Base-by-base conservation (phyloP, 2,113 vertebrate species). In the Brachypodius melanocephalos region DNA sequence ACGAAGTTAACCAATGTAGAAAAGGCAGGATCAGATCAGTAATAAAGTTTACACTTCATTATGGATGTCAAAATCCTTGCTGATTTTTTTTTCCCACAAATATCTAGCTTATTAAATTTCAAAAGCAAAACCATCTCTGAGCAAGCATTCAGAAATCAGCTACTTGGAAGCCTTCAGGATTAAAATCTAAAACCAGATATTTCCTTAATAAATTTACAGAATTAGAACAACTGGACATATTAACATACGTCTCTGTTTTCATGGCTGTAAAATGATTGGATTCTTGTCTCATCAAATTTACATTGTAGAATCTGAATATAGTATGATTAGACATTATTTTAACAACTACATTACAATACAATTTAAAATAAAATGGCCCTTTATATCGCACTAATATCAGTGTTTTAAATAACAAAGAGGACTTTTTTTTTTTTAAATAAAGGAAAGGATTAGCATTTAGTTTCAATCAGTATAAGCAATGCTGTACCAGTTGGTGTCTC, bases 371-470 rank as follows among this genome's bases (percentile, higher is more conserved):
- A 98, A 98, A 98, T 97, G 96, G 96, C 74, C 97, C 96, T 98
- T 98, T 97, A 96, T 97, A 98, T 97, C 46, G 11, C 96, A 97
- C 98, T 98, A 98, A 98, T 98, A 98, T 98, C 98, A 98, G 97
- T 98, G 97, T 98, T 98, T 98, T 98, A 98, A 98, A 98, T 98
- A 98, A 98, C 98, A 98, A 98, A 98, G 85, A 95, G 80, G 71
- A 93, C 96, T 96, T 97, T 96, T 96, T 96, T 97, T 96, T 96
- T 98, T 97, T 96, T 51, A 88, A 97, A 96, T 98, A 98, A 98
- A 98, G 95, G 96, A 97, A 98, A 97, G 97, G 97, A 98, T 98
- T 98, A 98, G 98, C 98, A 98, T 98, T 98, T 98, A 96, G 96
- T 98, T 98, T 98, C 98, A 98, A 98, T 98, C 98, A 98, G 97